Conservation (phyloP, 2,797 vertebrate genomes). For the Microtus agrestis region DNA sequence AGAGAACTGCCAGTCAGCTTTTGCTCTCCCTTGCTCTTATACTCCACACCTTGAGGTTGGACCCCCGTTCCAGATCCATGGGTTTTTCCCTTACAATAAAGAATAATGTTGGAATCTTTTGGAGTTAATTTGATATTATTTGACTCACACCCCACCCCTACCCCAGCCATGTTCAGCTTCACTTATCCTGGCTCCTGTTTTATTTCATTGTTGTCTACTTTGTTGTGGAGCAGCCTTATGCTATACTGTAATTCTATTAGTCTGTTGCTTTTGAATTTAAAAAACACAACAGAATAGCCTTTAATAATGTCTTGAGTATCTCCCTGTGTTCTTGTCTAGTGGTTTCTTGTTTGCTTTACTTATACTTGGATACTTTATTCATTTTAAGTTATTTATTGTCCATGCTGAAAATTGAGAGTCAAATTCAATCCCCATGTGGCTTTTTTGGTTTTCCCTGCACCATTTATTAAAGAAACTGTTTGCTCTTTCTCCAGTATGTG, state of each 20-base stretch:
- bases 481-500: not conserved
- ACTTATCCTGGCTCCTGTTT: not conserved
- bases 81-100: no score
- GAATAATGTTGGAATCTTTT: no score
- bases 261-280: not conserved
- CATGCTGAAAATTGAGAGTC: not conserved
- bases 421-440: not conserved
- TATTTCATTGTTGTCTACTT: not conserved
- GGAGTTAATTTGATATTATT: no score
- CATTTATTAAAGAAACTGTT: not conserved
- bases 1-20: no score
- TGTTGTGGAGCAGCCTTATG: not conserved
- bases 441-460: not conserved
- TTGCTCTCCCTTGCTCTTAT: no score
- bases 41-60: no score
- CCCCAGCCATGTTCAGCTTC: no score
- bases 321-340: not conserved
- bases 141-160: no score
- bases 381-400: slow-evolving; percentile 15
- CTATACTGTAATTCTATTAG: not conserved
- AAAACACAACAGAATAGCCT: not conserved
- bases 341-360: not conserved
- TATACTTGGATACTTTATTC: not conserved
- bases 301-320: not conserved
- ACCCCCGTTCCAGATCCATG: no score